A percentile compares a stretch with the other conserved stretches of the same genome.
phyloP scores from a whole-genome alignment of 2,797 vertebrate genomes.

The Carcharodon carcharias region DNA sequence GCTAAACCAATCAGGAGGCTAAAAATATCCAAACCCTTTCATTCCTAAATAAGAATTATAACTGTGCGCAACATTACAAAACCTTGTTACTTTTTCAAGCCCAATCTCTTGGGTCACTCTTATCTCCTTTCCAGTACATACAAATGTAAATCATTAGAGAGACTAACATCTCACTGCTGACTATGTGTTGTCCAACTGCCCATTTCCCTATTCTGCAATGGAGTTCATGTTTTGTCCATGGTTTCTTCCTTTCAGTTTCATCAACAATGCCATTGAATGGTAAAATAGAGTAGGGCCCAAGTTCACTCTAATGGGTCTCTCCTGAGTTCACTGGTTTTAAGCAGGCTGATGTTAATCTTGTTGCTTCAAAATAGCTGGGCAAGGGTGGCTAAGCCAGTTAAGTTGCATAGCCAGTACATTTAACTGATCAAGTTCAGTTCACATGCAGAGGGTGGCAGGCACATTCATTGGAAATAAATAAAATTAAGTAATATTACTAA shows the following conservation, averaged over 20 bases:
- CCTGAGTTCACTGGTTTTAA: neutral
- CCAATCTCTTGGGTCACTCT: neutral
- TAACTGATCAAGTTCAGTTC: neutral
- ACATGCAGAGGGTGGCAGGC: neutral
- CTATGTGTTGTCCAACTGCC: neutral
- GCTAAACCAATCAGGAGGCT: neutral
- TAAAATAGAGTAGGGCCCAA: neutral
- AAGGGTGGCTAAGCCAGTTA: neutral
- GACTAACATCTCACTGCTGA: neutral
- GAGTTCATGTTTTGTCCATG: neutral
- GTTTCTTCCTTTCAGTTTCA: neutral
- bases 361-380: neutral
- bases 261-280: neutral
- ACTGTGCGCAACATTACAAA: neutral
- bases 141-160: neutral
- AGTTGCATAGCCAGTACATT: neutral
- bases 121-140: neutral
- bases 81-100: neutral
- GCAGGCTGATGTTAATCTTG: neutral
- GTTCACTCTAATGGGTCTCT: neutral
- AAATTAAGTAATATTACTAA: neutral
- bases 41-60: neutral
- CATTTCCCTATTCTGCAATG: neutral
- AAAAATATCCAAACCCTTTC: neutral
- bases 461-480: neutral